phyloP scores from a whole-genome alignment of 2,888 invertebrate species.

The Pseudolycoriella hygida region DNA sequence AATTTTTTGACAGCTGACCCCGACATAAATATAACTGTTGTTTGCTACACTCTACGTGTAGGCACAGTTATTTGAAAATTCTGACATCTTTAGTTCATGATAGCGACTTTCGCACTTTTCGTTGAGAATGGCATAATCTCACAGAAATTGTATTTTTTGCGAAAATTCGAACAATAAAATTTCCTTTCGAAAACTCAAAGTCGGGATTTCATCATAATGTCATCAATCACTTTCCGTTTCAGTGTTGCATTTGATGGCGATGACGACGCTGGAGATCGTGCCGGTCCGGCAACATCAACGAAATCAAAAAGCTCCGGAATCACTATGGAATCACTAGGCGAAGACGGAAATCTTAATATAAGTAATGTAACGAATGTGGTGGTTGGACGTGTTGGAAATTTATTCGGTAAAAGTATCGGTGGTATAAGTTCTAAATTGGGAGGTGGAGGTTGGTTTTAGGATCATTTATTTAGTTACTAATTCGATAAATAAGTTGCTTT shows the following conservation, averaged over 20 bases:
- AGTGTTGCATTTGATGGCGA: slow-evolving; percentile 4
- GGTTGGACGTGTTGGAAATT: slow-evolving; percentile 74
- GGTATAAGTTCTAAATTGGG: slow-evolving; percentile 79
- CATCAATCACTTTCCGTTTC: background rate
- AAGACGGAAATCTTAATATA: slow-evolving; percentile 58
- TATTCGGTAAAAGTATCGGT: slow-evolving; percentile 79
- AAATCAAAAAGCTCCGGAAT: slow-evolving; percentile 20
- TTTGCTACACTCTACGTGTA: too few relatives aligned
- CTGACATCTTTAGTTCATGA: too few relatives aligned
- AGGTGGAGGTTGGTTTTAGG: slow-evolving; percentile 71
- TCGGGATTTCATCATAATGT: slow-evolving; percentile 5
- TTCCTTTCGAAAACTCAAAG: too few relatives aligned
- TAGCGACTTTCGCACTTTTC: too few relatives aligned
- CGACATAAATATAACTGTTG: too few relatives aligned
- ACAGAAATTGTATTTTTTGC: too few relatives aligned
- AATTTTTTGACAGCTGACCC: too few relatives aligned
- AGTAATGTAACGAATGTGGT: slow-evolving; percentile 69
- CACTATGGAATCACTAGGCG: slow-evolving; percentile 31
- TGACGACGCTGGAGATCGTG: slow-evolving; percentile 4
- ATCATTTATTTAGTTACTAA: too few relatives aligned
- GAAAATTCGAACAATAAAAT: too few relatives aligned
- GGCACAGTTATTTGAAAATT: too few relatives aligned
- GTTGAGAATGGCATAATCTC: too few relatives aligned
- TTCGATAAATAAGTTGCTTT: too few relatives aligned
- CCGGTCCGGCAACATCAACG: slow-evolving; percentile 18